Evolutionary conservation across 2,113 vertebrate genomes (phyloP).

Genomic region (Neogobius melanostomus): DNA sequence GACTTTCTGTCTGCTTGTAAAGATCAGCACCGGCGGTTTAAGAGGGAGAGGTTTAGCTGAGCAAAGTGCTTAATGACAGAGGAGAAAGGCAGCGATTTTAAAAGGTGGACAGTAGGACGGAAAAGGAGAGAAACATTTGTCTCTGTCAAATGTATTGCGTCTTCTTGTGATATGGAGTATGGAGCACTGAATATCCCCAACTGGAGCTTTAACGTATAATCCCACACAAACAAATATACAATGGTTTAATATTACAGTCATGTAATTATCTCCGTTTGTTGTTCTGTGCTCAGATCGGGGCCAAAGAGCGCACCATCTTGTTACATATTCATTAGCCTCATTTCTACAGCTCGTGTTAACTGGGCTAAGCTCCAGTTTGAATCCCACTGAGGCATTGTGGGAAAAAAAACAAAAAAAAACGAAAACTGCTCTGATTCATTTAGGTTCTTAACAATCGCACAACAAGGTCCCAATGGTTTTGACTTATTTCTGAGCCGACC

Average conservation of each 20-base stretch:
- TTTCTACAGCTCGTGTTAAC: conserved; percentile 40
- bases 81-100: conserved; percentile 20
- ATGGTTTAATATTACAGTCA: conserved; percentile 10
- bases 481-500: conserved; percentile 16
- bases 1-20: conserved; percentile 8
- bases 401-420: conserved; percentile 26
- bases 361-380: conserved; percentile 54
- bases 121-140: no score
- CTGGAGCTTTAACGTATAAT: not conserved
- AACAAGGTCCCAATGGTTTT: conserved; percentile 1
- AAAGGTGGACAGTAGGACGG: not conserved
- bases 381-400: conserved; percentile 40
- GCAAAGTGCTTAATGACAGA: not conserved
- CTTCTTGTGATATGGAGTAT: no score
- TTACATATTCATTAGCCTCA: conserved; percentile 61
- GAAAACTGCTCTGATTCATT: conserved; percentile 13
- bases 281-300: conserved; percentile 33
- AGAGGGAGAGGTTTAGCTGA: conserved; percentile 13
- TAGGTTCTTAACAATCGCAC: conserved; percentile 37
- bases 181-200: no score
- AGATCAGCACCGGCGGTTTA: conserved; percentile 2
- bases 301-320: conserved; percentile 31
- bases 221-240: conserved; percentile 20
- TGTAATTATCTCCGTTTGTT: conserved; percentile 16
- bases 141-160: no score